phyloP scores from a whole-genome alignment of 1,140 invertebrate species.

The Eupeodes corollae region DNA sequence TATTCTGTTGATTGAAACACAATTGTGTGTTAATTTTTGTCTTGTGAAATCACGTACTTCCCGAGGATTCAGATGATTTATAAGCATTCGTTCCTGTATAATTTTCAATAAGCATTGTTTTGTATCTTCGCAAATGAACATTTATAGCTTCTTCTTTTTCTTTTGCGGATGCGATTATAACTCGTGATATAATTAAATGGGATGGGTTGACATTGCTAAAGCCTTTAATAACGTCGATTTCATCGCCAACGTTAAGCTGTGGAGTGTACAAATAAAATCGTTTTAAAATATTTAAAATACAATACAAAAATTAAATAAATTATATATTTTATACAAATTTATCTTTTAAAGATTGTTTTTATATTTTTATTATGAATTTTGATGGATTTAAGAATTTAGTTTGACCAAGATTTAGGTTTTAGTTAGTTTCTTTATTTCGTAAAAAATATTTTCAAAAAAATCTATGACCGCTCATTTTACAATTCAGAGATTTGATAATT shows the following conservation, averaged over 20 bases:
- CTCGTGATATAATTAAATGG: constrained; percentile 46
- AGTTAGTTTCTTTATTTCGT: too few relatives aligned
- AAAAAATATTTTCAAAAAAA: too few relatives aligned
- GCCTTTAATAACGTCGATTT: constrained; percentile 51
- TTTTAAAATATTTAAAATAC: neutral
- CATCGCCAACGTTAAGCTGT: constrained; percentile 46
- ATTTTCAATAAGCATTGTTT: constrained; percentile 49
- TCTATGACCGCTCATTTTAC: too few relatives aligned
- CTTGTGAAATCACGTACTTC: too few relatives aligned
- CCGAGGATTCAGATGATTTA: constrained; percentile 20
- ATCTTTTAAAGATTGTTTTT: too few relatives aligned
- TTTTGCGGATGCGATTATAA: constrained; percentile 41
- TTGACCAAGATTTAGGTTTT: neutral
- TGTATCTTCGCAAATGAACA: constrained; percentile 44
- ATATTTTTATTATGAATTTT: too few relatives aligned
- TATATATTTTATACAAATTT: too few relatives aligned
- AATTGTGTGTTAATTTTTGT: too few relatives aligned
- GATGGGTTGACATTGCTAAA: constrained; percentile 45
- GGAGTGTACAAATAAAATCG: constrained; percentile 6
- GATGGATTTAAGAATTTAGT: too few relatives aligned
- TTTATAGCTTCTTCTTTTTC: constrained; percentile 35
- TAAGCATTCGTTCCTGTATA: constrained; percentile 38
- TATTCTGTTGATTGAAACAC: too few relatives aligned
- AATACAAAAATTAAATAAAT: constrained; percentile 1
- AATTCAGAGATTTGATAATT: too few relatives aligned